Evolutionary conservation across 2,888 invertebrate genomes (phyloP).

Genomic region (Megalurothrips usitatus): DNA sequence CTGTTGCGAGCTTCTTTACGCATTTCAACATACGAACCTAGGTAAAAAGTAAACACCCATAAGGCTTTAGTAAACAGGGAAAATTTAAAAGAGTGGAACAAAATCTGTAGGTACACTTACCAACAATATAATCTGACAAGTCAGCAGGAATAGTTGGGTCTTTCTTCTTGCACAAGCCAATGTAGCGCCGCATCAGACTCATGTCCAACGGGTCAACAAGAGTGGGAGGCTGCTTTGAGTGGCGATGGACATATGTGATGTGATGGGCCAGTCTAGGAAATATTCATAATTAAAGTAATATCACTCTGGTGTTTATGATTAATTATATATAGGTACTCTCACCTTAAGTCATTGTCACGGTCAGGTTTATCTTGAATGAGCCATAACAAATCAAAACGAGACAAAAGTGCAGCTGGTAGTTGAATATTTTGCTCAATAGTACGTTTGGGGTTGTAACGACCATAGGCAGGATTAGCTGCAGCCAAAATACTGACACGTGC

Average conservation of each 20-base stretch:
- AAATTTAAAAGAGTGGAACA: neutral
- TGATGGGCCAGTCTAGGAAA: slow-evolving; percentile 77
- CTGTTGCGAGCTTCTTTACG: slow-evolving; percentile 74
- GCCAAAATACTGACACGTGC: slow-evolving; percentile 96
- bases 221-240: slow-evolving; percentile 78
- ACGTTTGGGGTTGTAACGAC: slow-evolving; percentile 93
- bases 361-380: slow-evolving; percentile 78
- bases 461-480: slow-evolving; percentile 98
- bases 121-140: slow-evolving; percentile 84
- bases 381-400: slow-evolving; percentile 95
- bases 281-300: slow-evolving; percentile 56
- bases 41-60: neutral
- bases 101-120: slow-evolving; percentile 44
- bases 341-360: slow-evolving; percentile 61
- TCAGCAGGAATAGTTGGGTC: slow-evolving; percentile 80
- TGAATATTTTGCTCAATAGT: slow-evolving; percentile 97
- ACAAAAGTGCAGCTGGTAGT: slow-evolving; percentile 92
- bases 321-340: slow-evolving; percentile 32
- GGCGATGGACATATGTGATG: slow-evolving; percentile 95
- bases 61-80: neutral
- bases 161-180: slow-evolving; percentile 84
- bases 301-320: no score
- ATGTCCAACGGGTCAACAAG: slow-evolving; percentile 73
- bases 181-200: slow-evolving; percentile 89
- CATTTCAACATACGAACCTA: slow-evolving; percentile 40